Evolutionary conservation across 2,113 vertebrate species (phyloP), one percentile per base, ranked within the genome.

Genomic region (Leucosticte australis): DNA sequence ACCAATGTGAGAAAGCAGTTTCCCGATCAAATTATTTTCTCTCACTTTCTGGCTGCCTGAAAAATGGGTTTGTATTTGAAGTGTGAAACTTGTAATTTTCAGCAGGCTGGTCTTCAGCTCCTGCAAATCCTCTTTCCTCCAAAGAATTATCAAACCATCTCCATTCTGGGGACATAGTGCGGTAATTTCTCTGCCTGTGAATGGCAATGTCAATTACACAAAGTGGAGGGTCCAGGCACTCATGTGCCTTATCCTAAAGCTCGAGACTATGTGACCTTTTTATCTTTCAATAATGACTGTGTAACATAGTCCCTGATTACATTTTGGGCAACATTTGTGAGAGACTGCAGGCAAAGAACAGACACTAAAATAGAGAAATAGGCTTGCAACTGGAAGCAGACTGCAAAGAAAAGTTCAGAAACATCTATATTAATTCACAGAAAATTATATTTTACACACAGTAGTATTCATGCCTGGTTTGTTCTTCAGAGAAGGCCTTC

Each of bases 21-120:
- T 91, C 31, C 55, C 0, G 0, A 77, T 50, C 41, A 95, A 85
- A 90, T 79, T 79, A 84, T 82, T 91, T 92, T 84, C 74, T 90
- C 41, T 82, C 69, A 81, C 47, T 81, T 85, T 24, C 39, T 76
- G 37, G 15, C 24, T 60, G 35, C 31, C 22, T 79, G 60, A 89
- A 91, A 91, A 87, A 62, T 0, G 0, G 27, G 56, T 31, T 79
- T 82, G 49, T 60, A 55, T 71, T 42, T 64, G 22, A 83, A 83
- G 80, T 65, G 42, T 65, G 65, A 91, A 96, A 91, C 74, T 70
- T 42, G 23, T 10, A 63, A 89, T 91, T 92, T 96, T 84, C 77
- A 89, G 46, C 27, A 67, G 60, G 24, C 52, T 52, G 15, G 33
- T 75, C 39, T 78, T 73, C 15, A 8, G 39, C 24, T 75, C 56